phyloP scores from a whole-genome alignment of 2,113 vertebrate genomes.

The Ceuthmochares aereus region DNA sequence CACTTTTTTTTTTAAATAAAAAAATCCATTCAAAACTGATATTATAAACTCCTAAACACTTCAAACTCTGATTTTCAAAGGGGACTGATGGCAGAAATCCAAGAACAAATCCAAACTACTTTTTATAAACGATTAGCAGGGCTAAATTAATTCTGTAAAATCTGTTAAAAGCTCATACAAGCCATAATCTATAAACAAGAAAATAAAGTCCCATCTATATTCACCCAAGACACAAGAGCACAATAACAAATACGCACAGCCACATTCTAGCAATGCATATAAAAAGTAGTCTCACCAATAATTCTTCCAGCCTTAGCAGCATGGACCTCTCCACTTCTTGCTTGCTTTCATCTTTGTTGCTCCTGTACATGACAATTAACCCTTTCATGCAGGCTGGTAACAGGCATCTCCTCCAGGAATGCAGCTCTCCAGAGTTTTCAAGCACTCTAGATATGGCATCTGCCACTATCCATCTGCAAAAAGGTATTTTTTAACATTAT shows the following conservation, averaged over 20 bases:
- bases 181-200: not conserved
- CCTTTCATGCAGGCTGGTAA: conserved; percentile 81
- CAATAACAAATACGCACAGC: not conserved
- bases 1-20: not conserved
- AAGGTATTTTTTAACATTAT: not conserved
- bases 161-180: not conserved
- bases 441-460: conserved; percentile 82
- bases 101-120: not conserved
- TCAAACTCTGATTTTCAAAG: not conserved
- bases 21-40: not conserved
- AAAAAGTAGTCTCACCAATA: conserved; percentile 75
- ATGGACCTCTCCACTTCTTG: conserved; percentile 77
- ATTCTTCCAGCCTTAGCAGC: conserved; percentile 77
- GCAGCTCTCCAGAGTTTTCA: conserved; percentile 60
- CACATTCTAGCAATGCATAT: not conserved
- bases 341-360: conserved; percentile 45
- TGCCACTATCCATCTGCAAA: conserved; percentile 86
- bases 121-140: not conserved
- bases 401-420: conserved; percentile 82
- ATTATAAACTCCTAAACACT: not conserved
- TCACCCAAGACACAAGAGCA: not conserved
- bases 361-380: conserved; percentile 75
- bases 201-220: not conserved
- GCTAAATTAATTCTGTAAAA: not conserved
- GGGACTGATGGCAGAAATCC: not conserved